A percentile compares a stretch with the other conserved stretches of the same genome.
phyloP scores from a whole-genome alignment of 2,888 invertebrate genomes.

The Spatulosminthurus flaviceps region DNA sequence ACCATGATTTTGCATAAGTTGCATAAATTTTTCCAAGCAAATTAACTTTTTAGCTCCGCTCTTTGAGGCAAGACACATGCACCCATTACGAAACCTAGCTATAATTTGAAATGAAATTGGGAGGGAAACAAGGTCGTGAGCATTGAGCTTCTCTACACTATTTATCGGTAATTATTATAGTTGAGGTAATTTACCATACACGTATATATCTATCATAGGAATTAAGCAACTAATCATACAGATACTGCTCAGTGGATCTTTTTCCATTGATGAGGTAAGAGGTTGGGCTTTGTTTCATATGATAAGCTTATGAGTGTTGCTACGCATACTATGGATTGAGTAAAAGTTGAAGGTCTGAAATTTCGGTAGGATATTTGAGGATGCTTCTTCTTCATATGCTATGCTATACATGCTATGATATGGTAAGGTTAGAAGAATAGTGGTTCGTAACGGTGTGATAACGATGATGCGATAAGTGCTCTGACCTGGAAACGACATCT shows the following conservation, averaged over 20 bases:
- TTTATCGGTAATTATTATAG: constrained; percentile 5
- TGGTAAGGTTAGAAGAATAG: background rate
- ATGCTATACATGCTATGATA: too few species aligned
- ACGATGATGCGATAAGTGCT: constrained; percentile 51
- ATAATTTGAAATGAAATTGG: background rate
- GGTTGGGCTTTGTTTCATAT: too few species aligned
- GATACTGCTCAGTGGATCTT: too few species aligned
- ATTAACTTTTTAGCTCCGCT: constrained; percentile 27
- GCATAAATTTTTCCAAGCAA: background rate
- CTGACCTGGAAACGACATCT: constrained; percentile 52
- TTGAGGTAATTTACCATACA: background rate
- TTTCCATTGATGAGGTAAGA: too few species aligned
- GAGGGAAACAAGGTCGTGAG: constrained; percentile 23
- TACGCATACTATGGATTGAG: too few species aligned
- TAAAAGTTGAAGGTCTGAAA: too few species aligned
- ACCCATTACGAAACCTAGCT: constrained; percentile 20
- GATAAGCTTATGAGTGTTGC: too few species aligned
- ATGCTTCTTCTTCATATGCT: too few species aligned
- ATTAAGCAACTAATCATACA: background rate
- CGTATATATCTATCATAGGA: background rate
- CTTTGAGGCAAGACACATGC: constrained; percentile 20
- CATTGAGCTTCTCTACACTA: constrained; percentile 16
- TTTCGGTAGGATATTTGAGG: too few species aligned
- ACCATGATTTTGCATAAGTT: background rate
- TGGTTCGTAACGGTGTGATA: constrained; percentile 47